phyloP scores from a whole-genome alignment of 2,888 invertebrate genomes.

The Odontomyia ornata region DNA sequence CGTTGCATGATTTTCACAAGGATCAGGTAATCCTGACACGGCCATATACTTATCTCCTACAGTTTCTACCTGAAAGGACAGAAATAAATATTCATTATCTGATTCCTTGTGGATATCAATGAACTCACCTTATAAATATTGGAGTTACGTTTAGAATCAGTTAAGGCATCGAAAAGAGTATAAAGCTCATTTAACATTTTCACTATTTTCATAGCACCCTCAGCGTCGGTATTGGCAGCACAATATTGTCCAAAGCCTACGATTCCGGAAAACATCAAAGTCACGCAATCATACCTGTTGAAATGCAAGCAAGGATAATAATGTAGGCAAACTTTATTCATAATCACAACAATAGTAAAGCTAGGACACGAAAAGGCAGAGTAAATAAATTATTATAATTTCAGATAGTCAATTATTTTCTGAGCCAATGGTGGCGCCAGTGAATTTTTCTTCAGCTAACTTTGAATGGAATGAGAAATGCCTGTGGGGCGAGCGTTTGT shows the following conservation, averaged over 20 bases:
- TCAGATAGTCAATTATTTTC: slow-evolving; percentile 21
- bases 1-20: slow-evolving; percentile 87
- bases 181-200: slow-evolving; percentile 92
- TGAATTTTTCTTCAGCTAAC: not conserved
- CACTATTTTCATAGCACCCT: slow-evolving; percentile 96
- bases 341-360: not conserved
- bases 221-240: slow-evolving; percentile 87
- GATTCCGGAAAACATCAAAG: slow-evolving; percentile 92
- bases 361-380: not conserved
- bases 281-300: slow-evolving; percentile 85
- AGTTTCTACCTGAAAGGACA: slow-evolving; percentile 82
- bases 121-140: slow-evolving; percentile 89
- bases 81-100: not conserved
- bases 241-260: slow-evolving; percentile 93
- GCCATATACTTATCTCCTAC: slow-evolving; percentile 99
- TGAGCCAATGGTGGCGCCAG: not conserved
- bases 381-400: slow-evolving; percentile 26
- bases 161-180: slow-evolving; percentile 91
- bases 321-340: not conserved
- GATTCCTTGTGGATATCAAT: not conserved
- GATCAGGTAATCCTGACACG: slow-evolving; percentile 92
- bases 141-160: slow-evolving; percentile 90
- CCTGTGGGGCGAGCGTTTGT: not conserved
- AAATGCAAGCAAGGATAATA: slow-evolving; percentile 8
- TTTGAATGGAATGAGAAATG: not conserved